Evolutionary conservation across 2,888 invertebrate species (phyloP).

Genomic region (Trachelus iudaicus): DNA sequence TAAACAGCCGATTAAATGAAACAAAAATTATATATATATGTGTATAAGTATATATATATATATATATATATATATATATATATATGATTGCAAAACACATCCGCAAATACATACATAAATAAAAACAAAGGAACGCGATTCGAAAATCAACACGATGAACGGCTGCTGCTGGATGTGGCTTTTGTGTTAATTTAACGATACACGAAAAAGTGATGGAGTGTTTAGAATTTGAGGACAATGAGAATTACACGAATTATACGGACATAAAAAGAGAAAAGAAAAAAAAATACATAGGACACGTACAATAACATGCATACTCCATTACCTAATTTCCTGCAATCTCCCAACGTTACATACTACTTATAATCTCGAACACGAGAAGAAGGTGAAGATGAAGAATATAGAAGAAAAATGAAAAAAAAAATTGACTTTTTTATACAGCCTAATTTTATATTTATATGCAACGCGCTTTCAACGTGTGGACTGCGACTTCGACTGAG

Average conservation of each 20-base stretch:
- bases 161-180: constrained; percentile 47
- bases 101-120: constrained; percentile 9
- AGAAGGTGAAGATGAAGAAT: neutral
- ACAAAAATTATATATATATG: constrained; percentile 11
- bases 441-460: constrained; percentile 62
- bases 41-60: no score
- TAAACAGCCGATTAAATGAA: constrained; percentile 50
- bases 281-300: constrained; percentile 9
- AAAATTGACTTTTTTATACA: constrained; percentile 54
- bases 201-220: constrained; percentile 4
- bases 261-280: constrained; percentile 8
- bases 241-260: constrained; percentile 19
- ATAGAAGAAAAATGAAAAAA: neutral
- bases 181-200: constrained; percentile 57
- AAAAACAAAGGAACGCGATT: constrained; percentile 10
- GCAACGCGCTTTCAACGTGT: constrained; percentile 46
- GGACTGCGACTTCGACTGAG: constrained; percentile 43
- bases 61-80: no score
- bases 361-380: neutral
- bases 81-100: no score
- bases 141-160: constrained; percentile 46
- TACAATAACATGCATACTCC: constrained; percentile 3
- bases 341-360: constrained; percentile 1
- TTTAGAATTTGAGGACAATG: no score
- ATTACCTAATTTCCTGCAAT: neutral